Evolutionary conservation across 2,797 vertebrate species (phyloP).

Genomic region (Telmatherina bonti): DNA sequence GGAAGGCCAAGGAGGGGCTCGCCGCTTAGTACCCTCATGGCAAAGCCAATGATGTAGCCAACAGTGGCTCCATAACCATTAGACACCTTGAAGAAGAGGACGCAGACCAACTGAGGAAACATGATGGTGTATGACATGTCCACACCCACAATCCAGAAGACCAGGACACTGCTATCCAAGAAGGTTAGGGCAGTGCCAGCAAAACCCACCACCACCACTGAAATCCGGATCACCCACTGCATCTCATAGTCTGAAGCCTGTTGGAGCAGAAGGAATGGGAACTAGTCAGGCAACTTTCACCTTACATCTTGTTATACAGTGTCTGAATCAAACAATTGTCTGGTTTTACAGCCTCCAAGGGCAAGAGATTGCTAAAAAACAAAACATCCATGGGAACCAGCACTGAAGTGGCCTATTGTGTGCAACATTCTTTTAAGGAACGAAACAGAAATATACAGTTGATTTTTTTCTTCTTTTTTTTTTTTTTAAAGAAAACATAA

Average conservation of each 20-base stretch:
- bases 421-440: slow-evolving; percentile 30
- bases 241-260: slow-evolving; percentile 86
- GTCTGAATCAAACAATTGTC: no score
- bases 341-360: not conserved
- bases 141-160: slow-evolving; percentile 86
- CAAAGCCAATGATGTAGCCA: slow-evolving; percentile 73
- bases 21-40: slow-evolving; percentile 66
- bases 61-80: slow-evolving; percentile 82
- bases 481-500: no score
- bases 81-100: slow-evolving; percentile 82
- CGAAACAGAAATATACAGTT: slow-evolving; percentile 24
- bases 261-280: not conserved
- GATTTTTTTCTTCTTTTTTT: slow-evolving; percentile 26
- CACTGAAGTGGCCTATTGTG: slow-evolving; percentile 17
- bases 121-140: slow-evolving; percentile 87
- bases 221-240: slow-evolving; percentile 83
- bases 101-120: slow-evolving; percentile 86
- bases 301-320: no score
- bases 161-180: slow-evolving; percentile 77
- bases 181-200: slow-evolving; percentile 81
- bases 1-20: slow-evolving; percentile 78
- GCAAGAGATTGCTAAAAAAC: not conserved
- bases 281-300: not conserved
- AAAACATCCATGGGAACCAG: slow-evolving; percentile 1
- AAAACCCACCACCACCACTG: slow-evolving; percentile 81